These are phyloP conservation scores for Stenolophus ochropezus DNA, from an alignment of 2,888 invertebrate genomes.

Conservation along the genomic window DNA sequence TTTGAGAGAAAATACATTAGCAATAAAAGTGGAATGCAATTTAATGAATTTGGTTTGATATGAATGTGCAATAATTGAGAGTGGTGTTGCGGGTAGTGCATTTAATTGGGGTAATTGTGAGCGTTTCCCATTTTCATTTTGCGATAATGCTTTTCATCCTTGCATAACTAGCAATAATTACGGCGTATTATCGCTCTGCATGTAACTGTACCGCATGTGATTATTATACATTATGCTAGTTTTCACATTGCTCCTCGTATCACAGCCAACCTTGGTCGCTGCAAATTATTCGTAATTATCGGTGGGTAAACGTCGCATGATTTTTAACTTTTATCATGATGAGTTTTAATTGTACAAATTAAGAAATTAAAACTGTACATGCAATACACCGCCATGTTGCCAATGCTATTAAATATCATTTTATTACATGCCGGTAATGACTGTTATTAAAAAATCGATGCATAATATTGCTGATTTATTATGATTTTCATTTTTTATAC, in stretches of 20 bases:
- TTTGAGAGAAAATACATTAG: too few relatives aligned
- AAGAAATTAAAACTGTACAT: conserved; percentile 33
- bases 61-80: too few relatives aligned
- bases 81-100: not conserved
- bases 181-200: not conserved
- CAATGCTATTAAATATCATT: not conserved
- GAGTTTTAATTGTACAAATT: conserved; percentile 56
- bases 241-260: conserved; percentile 1
- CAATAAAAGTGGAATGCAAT: too few relatives aligned
- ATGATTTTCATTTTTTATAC: not conserved
- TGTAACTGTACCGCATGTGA: conserved; percentile 18
- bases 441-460: not conserved
- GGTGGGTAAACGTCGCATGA: conserved; percentile 49
- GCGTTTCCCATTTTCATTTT: conserved; percentile 32
- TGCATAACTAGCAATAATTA: conserved; percentile 32
- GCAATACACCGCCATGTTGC: not conserved
- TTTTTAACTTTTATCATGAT: conserved; percentile 53
- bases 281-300: conserved; percentile 55
- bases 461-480: not conserved
- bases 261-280: conserved; percentile 33
- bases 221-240: conserved; percentile 2
- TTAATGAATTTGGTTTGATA: too few relatives aligned
- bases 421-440: not conserved
- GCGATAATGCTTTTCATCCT: not conserved
- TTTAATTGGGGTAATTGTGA: conserved; percentile 4